Base-by-base conservation (phyloP, 1,140 invertebrate species). In the Brachionus koreanus region DNA sequence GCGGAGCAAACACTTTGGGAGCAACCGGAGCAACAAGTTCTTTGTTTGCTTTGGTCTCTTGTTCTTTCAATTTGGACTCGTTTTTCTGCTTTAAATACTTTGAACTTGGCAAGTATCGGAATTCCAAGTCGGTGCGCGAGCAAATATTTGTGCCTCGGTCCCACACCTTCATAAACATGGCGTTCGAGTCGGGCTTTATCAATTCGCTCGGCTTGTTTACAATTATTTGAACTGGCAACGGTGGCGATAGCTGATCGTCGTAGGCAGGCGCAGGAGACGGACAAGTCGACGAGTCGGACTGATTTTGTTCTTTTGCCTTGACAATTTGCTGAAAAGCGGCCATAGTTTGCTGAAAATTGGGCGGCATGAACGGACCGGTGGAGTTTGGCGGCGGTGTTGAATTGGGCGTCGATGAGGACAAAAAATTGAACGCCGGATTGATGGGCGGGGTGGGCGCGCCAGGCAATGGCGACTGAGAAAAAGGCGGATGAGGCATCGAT, bases 151-250 rank as follows among this genome's bases (percentile, higher is more conserved):
- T 61, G 29, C 76, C 76, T 2, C 76, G 46, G 13, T 79, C 76
- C 76, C 76, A 79, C 13, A 79, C 76, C 13, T 43, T 39, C 29
- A 79, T 61, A 25, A 79, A 79, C 49, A 57, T 57, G 33, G 76
- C 76, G 16, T 79, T 79, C 76, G 76, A 79, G 12, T 79, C 76
- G 1, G 76, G 49, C 19, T 79, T 57, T 19, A 79, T 79, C 19
- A 79, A 39, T 29, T 79, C 76, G 33, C n/a, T 61, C 25, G 76
- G 76, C 23, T 79, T 79, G 39, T 79, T 65, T 42, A 79, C 61
- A 79, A 79, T 63, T 37, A 61, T 79, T 42, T 79, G 46, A 23
- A 79, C 49, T 2, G 76, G 1, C 16, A 39, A 3, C 0, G 76
- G 49, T 16, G 61, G 49, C 16, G 76, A 61, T 61, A 79, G 39